Base-by-base conservation (phyloP, 2,888 invertebrate genomes). In the Drosophila nigricruria region DNA sequence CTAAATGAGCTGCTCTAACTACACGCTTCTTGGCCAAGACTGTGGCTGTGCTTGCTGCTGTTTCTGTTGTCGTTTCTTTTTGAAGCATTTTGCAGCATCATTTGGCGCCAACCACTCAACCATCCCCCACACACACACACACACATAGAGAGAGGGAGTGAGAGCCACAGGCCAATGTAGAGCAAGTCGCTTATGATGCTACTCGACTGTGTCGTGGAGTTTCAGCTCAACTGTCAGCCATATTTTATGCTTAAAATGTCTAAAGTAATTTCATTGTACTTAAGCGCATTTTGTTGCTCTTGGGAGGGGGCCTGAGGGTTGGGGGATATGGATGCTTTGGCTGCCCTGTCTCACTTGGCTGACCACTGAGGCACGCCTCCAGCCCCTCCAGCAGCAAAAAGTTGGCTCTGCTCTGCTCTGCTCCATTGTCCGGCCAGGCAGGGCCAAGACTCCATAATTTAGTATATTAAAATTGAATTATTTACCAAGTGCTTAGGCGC, bases 211-310 rank as follows among this genome's bases (percentile, higher is more conserved):
- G 65, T 71, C 64, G 40, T 57, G 64, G 64, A 67, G 69, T 61
- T 73, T 73, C 82, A 70, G 72, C 87, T 78, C 70, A 78, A 75
- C 89, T 89, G 89, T 84, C 89, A 78, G 88, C 76, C 88, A 89
- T 84, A 87, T 84, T 89, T 89, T 84, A 87, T 84, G 88, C 84
- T 84, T 89, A 87, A 83, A 88, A 84, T 87, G 89, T 83, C 87
- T 69, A 83, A 84, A 89, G 89, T 87, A 78, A 84, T 87, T 84
- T 84, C 74, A 76, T 81, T 89, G 81, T 84, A 78, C 89, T 84
- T 89, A 89, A 75, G 71, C 72, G 40, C 65, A 59, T 40, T 71
- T 61, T 56, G 68, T 57, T 40, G 49, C 52, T 32, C 16, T n/a
- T 59, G 12, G 18, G 43, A 20, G 54, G 32, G 61, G 32, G 30